phyloP scores from a whole-genome alignment of 2,888 invertebrate species.

The Lasioglossum zephyrum region DNA sequence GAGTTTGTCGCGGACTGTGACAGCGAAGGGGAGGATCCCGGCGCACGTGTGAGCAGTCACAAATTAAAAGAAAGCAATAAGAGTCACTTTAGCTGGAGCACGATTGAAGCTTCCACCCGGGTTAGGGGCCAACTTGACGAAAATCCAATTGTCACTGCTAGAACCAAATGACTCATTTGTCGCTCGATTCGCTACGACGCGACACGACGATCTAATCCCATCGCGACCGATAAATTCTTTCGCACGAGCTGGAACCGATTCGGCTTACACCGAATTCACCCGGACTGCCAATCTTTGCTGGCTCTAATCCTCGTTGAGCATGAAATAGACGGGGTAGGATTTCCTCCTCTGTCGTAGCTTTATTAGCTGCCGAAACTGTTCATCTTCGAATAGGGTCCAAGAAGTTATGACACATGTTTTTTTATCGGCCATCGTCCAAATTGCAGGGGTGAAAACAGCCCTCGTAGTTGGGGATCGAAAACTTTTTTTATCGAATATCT shows the following conservation, averaged over 20 bases:
- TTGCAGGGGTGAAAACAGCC: too few species aligned
- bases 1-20: conserved; percentile 27
- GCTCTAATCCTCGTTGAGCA: neutral
- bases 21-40: conserved; percentile 49
- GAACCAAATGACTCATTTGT: conserved; percentile 52
- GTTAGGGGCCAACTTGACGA: conserved; percentile 30
- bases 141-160: conserved; percentile 50
- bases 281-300: neutral
- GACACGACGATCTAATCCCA: conserved; percentile 36
- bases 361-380: neutral
- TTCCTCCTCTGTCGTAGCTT: neutral
- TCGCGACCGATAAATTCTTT: conserved; percentile 31
- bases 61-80: conserved; percentile 73
- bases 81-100: conserved; percentile 59
- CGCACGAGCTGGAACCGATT: neutral
- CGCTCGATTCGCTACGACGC: conserved; percentile 44
- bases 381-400: neutral
- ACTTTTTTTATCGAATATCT: too few species aligned
- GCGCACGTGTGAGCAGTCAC: conserved; percentile 69
- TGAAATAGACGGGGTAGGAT: neutral
- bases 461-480: too few species aligned
- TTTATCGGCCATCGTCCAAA: too few species aligned
- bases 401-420: too few species aligned
- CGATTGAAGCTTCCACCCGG: conserved; percentile 31
- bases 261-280: neutral